A percentile compares a stretch with the other conserved stretches of the same genome.
These are phyloP conservation scores for Ginglymostoma cirratum DNA, from an alignment of 2,113 vertebrate genomes.

Conservation along the genomic window DNA sequence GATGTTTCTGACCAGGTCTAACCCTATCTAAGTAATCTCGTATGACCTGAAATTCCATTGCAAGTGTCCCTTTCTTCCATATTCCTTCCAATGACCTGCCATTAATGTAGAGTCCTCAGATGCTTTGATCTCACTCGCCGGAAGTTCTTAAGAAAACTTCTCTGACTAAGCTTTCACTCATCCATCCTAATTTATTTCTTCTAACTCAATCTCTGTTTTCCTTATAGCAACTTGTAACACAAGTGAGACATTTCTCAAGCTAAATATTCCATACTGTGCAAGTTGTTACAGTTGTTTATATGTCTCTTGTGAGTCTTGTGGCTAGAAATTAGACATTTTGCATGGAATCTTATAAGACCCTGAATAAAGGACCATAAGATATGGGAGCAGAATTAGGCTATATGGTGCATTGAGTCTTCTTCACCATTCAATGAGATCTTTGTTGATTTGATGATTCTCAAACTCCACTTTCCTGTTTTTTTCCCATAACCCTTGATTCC, in stretches of 20 bases:
- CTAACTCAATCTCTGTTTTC: background rate
- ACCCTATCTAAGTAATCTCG: too few relatives aligned
- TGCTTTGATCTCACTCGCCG: background rate
- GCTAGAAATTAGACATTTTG: background rate
- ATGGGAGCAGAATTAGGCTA: too few relatives aligned
- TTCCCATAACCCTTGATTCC: too few relatives aligned
- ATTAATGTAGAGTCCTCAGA: background rate
- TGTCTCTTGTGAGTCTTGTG: background rate
- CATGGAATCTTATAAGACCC: too few relatives aligned
- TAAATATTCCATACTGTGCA: background rate
- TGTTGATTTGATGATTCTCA: too few relatives aligned
- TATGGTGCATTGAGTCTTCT: too few relatives aligned
- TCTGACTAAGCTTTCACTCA: background rate
- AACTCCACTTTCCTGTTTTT: too few relatives aligned
- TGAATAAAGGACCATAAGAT: too few relatives aligned
- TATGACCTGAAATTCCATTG: too few relatives aligned
- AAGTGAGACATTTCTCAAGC: background rate
- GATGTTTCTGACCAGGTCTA: background rate
- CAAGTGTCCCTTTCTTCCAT: too few relatives aligned
- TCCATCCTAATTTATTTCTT: background rate
- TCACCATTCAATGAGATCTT: too few relatives aligned
- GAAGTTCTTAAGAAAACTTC: background rate
- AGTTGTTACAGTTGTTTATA: background rate
- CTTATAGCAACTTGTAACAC: background rate
- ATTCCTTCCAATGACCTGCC: background rate